Evolutionary conservation across 2,113 vertebrate species (phyloP), one percentile per base, ranked within the genome.

Genomic region (Fukomys damarensis): DNA sequence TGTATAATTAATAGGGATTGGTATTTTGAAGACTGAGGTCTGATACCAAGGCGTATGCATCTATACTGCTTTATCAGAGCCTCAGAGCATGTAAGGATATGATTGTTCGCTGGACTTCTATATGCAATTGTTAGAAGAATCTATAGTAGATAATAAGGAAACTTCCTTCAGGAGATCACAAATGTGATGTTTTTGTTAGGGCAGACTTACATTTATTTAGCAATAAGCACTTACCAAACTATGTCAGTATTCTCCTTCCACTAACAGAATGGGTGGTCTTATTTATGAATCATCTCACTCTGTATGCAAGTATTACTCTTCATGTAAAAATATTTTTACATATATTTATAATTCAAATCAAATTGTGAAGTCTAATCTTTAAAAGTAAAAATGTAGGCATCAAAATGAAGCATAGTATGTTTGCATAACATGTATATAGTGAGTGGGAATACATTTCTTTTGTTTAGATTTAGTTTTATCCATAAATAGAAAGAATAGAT

Each of bases 11-110:
- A 24, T 49, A 43, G 12, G 20, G 17, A 68, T 11, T 5, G n/a
- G 8, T 52, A 24, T 59, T 41, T 49, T 49, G 41, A 68, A 28
- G 16, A 59, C 35, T 38, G 65, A 82, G 3, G 5, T 8, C 58
- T 70, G 59, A 77, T 43, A 26, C 59, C 32, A 7, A 14, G 24
- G 1, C 41, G 2, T 43, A 0, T 61, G 61, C 2, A 4, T 22
- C 26, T 0, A 14, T 87, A 3, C 26, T 5, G 4, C 2, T 8
- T 52, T 61, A 0, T 35, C 22, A 19, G 32, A 24, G 1, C 49
- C 68, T 7, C 24, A 68, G 35, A 81, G n/a, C 12, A 79, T 12
- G 5, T 20, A n/a, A n/a, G 32, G 63, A 26, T 63, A 0, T 76
- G 26, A 80, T 7, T 19, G 56, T 46, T n/a, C 46, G 17, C 24